Base-by-base conservation (phyloP, 2,797 vertebrate species). In the Lithobates pipiens region DNA sequence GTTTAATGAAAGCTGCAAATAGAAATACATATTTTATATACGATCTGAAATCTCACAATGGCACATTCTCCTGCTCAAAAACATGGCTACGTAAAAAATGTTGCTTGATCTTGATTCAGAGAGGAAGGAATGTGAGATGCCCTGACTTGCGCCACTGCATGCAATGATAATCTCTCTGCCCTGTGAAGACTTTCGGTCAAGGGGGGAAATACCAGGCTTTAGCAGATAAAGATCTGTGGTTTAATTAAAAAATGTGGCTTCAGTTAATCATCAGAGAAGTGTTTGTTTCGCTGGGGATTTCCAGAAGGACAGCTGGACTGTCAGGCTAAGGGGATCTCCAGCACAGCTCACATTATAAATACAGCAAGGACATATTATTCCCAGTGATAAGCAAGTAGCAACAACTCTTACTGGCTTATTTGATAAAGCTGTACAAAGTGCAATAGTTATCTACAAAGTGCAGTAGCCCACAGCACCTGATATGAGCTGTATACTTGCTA, bases 171-270 rank as follows among this genome's bases (percentile, higher is more conserved):
- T 65, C 23, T 65, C 13, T 18, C 57, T 77, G 57, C 46, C 46
- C 25, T 21, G 15, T 54, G 3, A 75, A 42, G 44, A 5, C n/a
- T 77, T 77, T 63, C 21, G 32, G 57, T 25, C 32, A 2, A 39
- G 23, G 11, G 44, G 42, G 9, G 6, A 1, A n/a, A 69, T 25
- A 50, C 27, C 5, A 21, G 36, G 65, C 7, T 50, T 67, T 79
- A 23, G 39, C 25, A 54, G 77, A 80, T 79, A 69, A 69, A 32
- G 36, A 80, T 54, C 23, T 16, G 29, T 21, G 16, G 10, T 57
- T 71, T 71, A 80, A 57, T 80, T 80, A 71, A 71, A 71, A 80
- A 36, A 3, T 21, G 25, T 68, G 63, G 13, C 39, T 67, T 77
- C 21, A 23, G n/a, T 10, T 79, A 68, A 69, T 79, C 61, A 10